Evolutionary conservation across 2,113 vertebrate species (phyloP).

Genomic region (Tringa solitaria): DNA sequence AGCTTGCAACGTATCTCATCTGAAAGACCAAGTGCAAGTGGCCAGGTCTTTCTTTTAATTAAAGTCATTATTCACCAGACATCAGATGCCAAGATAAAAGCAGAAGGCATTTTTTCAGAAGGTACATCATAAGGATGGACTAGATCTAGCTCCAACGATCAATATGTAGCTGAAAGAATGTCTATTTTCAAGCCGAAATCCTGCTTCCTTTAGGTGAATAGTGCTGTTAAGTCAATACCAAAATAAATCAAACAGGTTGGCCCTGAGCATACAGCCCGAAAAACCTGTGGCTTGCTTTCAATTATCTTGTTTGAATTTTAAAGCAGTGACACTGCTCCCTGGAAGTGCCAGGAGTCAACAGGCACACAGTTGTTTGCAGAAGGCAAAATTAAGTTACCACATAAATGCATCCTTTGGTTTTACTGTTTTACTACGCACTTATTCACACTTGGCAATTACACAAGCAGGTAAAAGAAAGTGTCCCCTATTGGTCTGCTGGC

Average conservation of each 20-base stretch:
- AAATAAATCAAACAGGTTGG: neutral
- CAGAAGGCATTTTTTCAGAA: constrained; percentile 63
- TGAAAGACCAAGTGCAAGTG: neutral
- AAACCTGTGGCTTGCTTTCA: neutral
- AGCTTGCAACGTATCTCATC: neutral
- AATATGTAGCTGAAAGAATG: constrained; percentile 62
- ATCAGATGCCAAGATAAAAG: neutral
- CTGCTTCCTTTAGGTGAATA: neutral
- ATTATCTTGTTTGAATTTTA: neutral
- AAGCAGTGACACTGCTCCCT: neutral
- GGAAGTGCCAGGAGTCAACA: neutral
- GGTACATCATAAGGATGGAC: constrained; percentile 56
- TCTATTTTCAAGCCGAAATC: neutral
- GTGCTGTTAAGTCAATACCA: neutral
- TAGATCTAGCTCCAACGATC: constrained; percentile 46
- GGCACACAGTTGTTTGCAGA: neutral
- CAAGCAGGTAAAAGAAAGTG: neutral
- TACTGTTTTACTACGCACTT: neutral
- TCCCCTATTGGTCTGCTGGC: neutral
- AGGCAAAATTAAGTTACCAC: neutral
- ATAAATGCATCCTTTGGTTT: neutral
- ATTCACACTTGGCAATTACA: neutral
- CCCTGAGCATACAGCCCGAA: neutral
- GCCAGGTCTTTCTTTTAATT: neutral
- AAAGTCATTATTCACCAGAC: neutral